Conservation (phyloP, 2,113 vertebrate genomes). For the Acrocephalus arundinaceus region DNA sequence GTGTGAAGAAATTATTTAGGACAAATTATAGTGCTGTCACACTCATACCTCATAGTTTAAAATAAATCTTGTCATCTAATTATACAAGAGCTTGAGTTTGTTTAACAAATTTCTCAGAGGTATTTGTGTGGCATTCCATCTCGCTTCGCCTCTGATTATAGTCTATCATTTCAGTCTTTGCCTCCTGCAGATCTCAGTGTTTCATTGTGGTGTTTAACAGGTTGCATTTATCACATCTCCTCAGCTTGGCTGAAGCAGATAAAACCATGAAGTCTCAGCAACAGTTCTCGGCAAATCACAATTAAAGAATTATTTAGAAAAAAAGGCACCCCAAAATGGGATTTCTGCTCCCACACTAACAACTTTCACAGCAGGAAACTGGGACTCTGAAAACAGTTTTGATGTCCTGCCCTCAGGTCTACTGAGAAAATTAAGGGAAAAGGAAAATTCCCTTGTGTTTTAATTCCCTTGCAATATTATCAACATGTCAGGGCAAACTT, state of each 20-base stretch:
- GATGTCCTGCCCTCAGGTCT: not conserved
- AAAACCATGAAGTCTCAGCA: not conserved
- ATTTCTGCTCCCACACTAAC: not conserved
- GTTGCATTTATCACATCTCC: constrained; percentile 49
- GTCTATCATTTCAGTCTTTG: not conserved
- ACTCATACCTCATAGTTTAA: constrained; percentile 66
- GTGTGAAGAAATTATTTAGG: constrained; percentile 71
- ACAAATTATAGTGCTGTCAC: constrained; percentile 75
- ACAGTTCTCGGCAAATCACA: constrained; percentile 34
- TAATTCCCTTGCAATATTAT: not conserved
- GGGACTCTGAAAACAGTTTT: not conserved
- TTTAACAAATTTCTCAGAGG: constrained; percentile 70
- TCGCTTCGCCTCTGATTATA: constrained; percentile 37
- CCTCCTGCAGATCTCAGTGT: not conserved
- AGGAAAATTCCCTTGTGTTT: not conserved
- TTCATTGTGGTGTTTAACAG: not conserved
- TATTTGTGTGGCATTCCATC: constrained; percentile 15
- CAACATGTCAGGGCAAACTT: not conserved
- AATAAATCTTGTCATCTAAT: constrained; percentile 78
- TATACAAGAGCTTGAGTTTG: constrained; percentile 65
- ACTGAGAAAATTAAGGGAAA: not conserved
- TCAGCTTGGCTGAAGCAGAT: constrained; percentile 26
- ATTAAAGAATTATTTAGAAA: constrained; percentile 46
- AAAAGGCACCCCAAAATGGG: not conserved
- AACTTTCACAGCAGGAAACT: not conserved